A percentile compares a stretch with the other conserved stretches of the same genome.
Conservation (phyloP, 1,140 invertebrate genomes). For the Bombus impatiens region DNA sequence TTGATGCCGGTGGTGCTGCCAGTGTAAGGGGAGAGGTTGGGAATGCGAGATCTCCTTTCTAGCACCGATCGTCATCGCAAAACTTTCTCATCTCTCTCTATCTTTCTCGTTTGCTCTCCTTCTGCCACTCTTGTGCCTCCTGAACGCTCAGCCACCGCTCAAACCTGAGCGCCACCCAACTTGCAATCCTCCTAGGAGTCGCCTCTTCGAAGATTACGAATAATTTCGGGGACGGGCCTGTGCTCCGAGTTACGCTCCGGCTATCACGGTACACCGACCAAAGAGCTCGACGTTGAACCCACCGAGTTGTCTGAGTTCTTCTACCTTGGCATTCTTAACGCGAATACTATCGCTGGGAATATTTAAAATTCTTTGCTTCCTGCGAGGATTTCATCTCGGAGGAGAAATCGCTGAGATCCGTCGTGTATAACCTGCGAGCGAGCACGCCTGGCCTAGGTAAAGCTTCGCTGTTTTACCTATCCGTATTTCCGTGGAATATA, state of each 20-base stretch:
- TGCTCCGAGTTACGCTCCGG: conserved; percentile 6
- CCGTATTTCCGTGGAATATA: neutral
- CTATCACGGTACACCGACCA: conserved; percentile 1
- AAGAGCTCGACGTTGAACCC: neutral
- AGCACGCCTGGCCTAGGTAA: neutral
- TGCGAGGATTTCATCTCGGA: neutral
- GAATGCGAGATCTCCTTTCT: conserved; percentile 33
- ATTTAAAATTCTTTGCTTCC: neutral
- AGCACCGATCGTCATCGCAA: conserved; percentile 52
- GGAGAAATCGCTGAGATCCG: too few relatives aligned
- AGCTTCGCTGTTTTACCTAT: neutral
- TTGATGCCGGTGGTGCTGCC: conserved; percentile 47
- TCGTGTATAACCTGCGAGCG: neutral
- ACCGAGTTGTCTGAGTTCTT: neutral
- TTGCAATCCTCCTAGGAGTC: neutral
- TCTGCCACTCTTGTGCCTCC: neutral
- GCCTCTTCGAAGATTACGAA: conserved; percentile 50
- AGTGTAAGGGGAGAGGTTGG: conserved; percentile 26
- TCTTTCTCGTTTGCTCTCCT: neutral
- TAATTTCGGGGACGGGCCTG: conserved; percentile 48
- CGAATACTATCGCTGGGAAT: neutral
- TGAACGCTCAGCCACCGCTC: neutral
- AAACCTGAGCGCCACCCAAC: neutral
- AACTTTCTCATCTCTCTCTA: conserved; percentile 7
- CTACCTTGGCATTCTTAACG: neutral